phyloP scores from a whole-genome alignment of 2,888 invertebrate species.

The Himalopsyche kuldschensis region DNA sequence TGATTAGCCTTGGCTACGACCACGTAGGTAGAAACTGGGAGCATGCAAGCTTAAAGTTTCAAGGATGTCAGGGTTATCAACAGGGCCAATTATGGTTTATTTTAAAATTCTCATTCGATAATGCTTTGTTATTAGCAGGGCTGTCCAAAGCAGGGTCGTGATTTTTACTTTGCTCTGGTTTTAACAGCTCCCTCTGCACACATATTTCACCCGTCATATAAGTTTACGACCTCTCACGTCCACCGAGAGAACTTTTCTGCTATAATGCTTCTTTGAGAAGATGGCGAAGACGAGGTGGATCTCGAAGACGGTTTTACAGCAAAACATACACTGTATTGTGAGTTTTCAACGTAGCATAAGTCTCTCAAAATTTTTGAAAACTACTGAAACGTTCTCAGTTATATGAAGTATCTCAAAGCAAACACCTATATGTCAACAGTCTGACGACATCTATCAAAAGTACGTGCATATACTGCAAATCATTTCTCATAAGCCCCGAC shows the following conservation, averaged over 20 bases:
- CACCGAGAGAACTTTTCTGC: slow-evolving; percentile 42
- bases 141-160: not conserved
- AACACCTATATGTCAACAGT: no score
- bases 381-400: not conserved
- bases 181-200: slow-evolving; percentile 26
- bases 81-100: no score
- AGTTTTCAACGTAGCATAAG: not conserved
- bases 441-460: no score
- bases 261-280: not conserved
- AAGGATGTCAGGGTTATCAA: no score
- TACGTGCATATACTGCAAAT: no score
- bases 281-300: not conserved
- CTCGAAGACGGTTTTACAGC: not conserved
- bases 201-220: slow-evolving; percentile 40
- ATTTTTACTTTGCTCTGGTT: not conserved
- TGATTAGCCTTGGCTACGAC: no score
- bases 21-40: no score
- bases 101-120: not conserved
- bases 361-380: not conserved
- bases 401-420: no score
- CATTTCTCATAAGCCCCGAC: no score
- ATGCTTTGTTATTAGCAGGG: not conserved
- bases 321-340: not conserved
- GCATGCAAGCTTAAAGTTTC: no score
- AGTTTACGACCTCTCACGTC: slow-evolving; percentile 45